Percentiles rank a stretch among this genome's conserved stretches.
Evolutionary conservation across 2,113 vertebrate genomes (phyloP).

Genomic region (Lepus americanus): DNA sequence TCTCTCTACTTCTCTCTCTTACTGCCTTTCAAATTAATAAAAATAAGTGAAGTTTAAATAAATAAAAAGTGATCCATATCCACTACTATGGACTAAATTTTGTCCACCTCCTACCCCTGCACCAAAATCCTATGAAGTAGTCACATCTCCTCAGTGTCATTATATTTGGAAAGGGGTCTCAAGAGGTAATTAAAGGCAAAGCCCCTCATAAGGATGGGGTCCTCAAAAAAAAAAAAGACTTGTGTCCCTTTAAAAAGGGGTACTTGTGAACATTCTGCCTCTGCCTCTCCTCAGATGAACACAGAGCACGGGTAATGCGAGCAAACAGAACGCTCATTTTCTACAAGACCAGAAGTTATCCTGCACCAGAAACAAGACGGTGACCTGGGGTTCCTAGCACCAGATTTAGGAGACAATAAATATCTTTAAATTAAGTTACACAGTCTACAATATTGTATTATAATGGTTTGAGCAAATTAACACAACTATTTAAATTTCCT

Average conservation of each 20-base stretch:
- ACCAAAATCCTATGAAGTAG: no score
- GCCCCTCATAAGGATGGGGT: not conserved
- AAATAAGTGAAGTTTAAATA: no score
- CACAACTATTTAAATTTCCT: not conserved
- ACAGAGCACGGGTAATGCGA: not conserved
- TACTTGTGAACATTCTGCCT: not conserved
- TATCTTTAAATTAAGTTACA: not conserved
- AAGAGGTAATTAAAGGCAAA: not conserved
- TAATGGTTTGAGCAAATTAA: not conserved
- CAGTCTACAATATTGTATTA: not conserved
- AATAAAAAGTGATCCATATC: no score
- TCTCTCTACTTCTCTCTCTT: no score
- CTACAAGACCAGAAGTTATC: not conserved
- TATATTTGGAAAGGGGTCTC: not conserved
- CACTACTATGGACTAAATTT: no score
- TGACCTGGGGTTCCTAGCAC: not conserved
- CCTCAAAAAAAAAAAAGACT: no score
- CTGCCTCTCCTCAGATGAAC: accelerated
- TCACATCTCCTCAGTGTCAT: not conserved
- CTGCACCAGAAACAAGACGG: not conserved
- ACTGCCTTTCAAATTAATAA: no score
- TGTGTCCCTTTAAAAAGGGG: not conserved
- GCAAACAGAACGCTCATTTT: not conserved
- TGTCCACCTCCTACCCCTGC: no score
- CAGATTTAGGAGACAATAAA: not conserved